Base-by-base conservation (phyloP, 2,113 vertebrate genomes). In the Gymnorhina tibicen region DNA sequence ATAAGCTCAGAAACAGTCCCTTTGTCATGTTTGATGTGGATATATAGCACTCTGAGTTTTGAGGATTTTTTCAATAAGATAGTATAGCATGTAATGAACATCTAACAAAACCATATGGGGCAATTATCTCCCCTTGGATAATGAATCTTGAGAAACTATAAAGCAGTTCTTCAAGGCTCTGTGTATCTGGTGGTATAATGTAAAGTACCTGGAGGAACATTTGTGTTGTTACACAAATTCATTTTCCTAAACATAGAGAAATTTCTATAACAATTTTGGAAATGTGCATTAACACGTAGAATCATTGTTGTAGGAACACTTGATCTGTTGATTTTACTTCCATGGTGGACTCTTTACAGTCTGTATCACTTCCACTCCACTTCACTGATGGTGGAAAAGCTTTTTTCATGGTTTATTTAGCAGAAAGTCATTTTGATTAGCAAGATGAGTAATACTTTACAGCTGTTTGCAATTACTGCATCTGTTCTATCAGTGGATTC, bases 391-490 rank as follows among this genome's bases (percentile, higher is more conserved):
- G 98, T 96, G 97, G 98, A 98, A 99, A 99, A 99, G 98, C 98
- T 99, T 99, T 99, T 99, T 99, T 99, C 99, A 99, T 99, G 99
- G 98, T 99, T 99, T 99, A 99, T 99, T 99, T 99, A 99, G 98
- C 98, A 99, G 98, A 98, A 98, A 99, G 98, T 99, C 98, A 99
- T 99, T 99, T 98, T 99, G 99, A 99, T 99, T 99, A 99, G 98
- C 97, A 98, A 95, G 98, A 98, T 99, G 98, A 99, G 98, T 98
- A 98, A 98, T 99, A 99, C 97, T 99, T 98, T 98, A 98, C 98
- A 98, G 98, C 98, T 98, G 98, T 98, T 98, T 98, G 98, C 98
- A 98, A 98, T 98, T 98, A 98, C 98, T 98, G 98, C 98, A 98
- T 98, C 98, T 98, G 98, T 98, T 96, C 97, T 99, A 98, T 99